Evolutionary conservation across 2,888 invertebrate species (phyloP), one percentile per base, ranked within the genome.

Genomic region (Philhelius pedissequus): DNA sequence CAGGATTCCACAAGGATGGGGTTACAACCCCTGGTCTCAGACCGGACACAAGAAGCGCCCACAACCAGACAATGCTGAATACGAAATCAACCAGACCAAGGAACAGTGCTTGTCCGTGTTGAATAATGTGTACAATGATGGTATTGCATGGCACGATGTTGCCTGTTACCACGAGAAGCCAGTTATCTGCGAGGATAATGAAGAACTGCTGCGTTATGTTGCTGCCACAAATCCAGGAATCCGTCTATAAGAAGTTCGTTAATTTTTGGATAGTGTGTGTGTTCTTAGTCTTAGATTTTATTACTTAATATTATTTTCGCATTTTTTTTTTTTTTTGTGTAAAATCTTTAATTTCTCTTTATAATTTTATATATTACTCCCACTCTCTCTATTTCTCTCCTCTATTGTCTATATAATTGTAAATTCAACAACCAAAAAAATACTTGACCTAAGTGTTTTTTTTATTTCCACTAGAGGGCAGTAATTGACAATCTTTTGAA

Each of bases 121-220:
- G 86, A 97, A 97, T 93, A 97, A 97, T 92, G 97, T 97, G 7
- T 97, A 97, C 94, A 96, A 96, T 89, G 97, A 97, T 90, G 97
- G 97, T 87, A 96, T 97, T 90, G 96, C 96, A 87, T 97, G 97
- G 97, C 97, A 97, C 92, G 97, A 97, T 91, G 97, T 97, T 69
- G 97, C 97, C 86, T 97, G 97, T 92, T 97, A 97, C 92, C 97
- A 97, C 92, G 96, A 97, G 92, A 97, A 97, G 90, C 97, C 97
- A 2, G 94, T 97, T 90, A 94, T 97, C 87, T 97, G 97, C 91
- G 97, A 97, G 90, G 97, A 97, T 92, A 96, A 95, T 83, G 97
- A 97, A 68, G 97, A 97, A 90, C 94, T 97, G 84, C 93, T 97
- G 89, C 96, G 94, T 91, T 97, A 97, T 91, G 94, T 97, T 86